Evolutionary conservation across 1,140 invertebrate species (phyloP).

Genomic region (Platorchestia sp.): DNA sequence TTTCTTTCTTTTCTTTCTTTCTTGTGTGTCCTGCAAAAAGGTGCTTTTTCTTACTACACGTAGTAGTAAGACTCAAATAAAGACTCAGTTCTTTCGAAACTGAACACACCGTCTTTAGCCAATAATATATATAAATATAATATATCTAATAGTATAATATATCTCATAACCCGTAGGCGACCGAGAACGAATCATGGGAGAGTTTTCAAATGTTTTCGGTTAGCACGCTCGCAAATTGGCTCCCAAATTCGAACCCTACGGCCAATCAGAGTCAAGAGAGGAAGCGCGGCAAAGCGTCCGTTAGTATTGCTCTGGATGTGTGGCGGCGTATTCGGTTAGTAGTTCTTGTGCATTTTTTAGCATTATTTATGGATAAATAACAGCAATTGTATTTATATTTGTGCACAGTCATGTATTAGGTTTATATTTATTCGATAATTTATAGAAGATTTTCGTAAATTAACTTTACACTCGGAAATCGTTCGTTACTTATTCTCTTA

Average conservation of each 20-base stretch:
- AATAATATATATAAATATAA: neutral
- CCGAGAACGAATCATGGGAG: neutral
- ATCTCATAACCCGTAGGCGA: neutral
- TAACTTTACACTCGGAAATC: neutral
- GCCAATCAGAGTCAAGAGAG: neutral
- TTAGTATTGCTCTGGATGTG: constrained; percentile 42
- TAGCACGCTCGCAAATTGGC: neutral
- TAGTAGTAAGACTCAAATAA: too few relatives aligned
- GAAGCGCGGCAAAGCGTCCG: constrained; percentile 53
- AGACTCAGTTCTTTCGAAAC: neutral
- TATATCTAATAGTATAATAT: neutral
- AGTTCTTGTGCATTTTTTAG: neutral
- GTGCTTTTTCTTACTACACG: neutral
- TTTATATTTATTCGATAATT: neutral
- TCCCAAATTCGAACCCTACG: neutral
- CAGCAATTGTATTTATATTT: neutral
- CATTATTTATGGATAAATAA: neutral
- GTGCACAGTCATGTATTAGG: neutral
- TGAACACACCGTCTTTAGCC: too few relatives aligned
- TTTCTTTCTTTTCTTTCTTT: too few relatives aligned
- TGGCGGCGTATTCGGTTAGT: constrained; percentile 41
- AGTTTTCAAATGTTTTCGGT: neutral
- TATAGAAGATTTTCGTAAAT: neutral
- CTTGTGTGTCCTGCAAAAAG: neutral
- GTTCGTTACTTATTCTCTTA: neutral